Evolutionary conservation across 2,797 vertebrate species (phyloP).

Genomic region (Sebastes ruberrimus): DNA sequence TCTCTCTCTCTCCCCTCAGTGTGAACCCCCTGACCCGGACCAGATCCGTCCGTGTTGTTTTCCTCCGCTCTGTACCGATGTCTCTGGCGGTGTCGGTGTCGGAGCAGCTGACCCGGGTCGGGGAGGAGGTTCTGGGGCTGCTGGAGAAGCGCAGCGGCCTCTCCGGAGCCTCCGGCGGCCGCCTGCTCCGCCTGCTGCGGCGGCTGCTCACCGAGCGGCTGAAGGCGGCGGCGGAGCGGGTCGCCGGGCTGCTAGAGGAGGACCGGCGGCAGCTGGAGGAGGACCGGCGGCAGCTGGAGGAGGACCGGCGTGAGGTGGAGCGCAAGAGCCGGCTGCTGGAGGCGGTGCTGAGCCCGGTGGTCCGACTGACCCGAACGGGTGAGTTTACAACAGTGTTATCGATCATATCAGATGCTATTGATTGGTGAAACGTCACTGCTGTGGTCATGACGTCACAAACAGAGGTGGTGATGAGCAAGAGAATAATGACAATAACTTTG

Average conservation of each 20-base stretch:
- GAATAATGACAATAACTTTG: too few relatives aligned
- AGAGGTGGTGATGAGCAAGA: too few relatives aligned
- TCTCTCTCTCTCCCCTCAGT: too few relatives aligned
- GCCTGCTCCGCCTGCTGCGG: slow-evolving; percentile 18
- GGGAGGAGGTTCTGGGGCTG: slow-evolving; percentile 17
- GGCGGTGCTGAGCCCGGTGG: slow-evolving; percentile 48
- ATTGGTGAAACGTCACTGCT: too few relatives aligned
- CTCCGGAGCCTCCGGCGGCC: neutral
- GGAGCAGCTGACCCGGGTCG: slow-evolving; percentile 33
- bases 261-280: neutral
- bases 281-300: slow-evolving; percentile 18
- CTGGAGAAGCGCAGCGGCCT: slow-evolving; percentile 21
- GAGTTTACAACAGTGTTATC: neutral
- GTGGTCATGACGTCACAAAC: too few relatives aligned
- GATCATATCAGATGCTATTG: too few relatives aligned
- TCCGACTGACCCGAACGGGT: slow-evolving; percentile 49
- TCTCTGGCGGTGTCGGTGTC: slow-evolving; percentile 26
- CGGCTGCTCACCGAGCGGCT: slow-evolving; percentile 33
- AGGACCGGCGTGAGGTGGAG: too few relatives aligned
- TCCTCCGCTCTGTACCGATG: neutral
- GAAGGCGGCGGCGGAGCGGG: slow-evolving; percentile 12
- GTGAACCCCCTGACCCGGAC: neutral
- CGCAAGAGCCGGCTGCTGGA: slow-evolving; percentile 26
- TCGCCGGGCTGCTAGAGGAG: slow-evolving; percentile 21
- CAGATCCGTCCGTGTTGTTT: neutral